phyloP scores from a whole-genome alignment of 2,888 invertebrate species.

The Pristionchus entomophagus region DNA sequence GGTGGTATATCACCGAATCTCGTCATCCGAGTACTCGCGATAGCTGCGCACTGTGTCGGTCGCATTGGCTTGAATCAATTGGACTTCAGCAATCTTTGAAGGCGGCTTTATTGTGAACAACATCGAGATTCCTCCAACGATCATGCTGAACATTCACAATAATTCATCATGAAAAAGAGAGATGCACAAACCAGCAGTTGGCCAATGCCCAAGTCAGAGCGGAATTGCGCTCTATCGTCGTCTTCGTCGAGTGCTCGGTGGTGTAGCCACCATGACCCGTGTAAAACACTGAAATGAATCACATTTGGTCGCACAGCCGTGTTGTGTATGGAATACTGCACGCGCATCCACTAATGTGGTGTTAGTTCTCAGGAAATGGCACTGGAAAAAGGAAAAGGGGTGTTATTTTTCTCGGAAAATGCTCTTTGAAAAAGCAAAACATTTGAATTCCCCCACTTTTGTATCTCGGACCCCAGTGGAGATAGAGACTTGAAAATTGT shows the following conservation, averaged over 20 bases:
- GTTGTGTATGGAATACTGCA: neutral
- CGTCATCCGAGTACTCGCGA: neutral
- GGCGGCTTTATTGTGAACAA: neutral
- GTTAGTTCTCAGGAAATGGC: too few species aligned
- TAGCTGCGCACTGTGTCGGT: neutral
- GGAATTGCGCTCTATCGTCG: too few species aligned
- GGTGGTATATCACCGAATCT: neutral
- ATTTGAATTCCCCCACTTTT: too few species aligned
- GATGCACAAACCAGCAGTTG: slow-evolving; percentile 50
- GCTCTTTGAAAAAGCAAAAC: too few species aligned
- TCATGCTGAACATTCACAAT: neutral
- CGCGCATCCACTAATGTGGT: too few species aligned
- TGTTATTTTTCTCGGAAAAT: too few species aligned
- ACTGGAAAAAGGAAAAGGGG: too few species aligned
- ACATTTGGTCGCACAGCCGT: neutral
- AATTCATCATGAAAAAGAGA: neutral
- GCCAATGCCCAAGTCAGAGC: too few species aligned
- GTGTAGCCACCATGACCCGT: slow-evolving; percentile 57
- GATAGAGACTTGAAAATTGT: too few species aligned
- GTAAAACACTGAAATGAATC: slow-evolving; percentile 53
- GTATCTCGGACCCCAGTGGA: too few species aligned
- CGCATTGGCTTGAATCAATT: neutral
- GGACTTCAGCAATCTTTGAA: too few species aligned
- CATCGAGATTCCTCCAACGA: neutral
- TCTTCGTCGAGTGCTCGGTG: too few species aligned